Conservation (phyloP, 2,888 invertebrate genomes). For the Thumatha senex region DNA sequence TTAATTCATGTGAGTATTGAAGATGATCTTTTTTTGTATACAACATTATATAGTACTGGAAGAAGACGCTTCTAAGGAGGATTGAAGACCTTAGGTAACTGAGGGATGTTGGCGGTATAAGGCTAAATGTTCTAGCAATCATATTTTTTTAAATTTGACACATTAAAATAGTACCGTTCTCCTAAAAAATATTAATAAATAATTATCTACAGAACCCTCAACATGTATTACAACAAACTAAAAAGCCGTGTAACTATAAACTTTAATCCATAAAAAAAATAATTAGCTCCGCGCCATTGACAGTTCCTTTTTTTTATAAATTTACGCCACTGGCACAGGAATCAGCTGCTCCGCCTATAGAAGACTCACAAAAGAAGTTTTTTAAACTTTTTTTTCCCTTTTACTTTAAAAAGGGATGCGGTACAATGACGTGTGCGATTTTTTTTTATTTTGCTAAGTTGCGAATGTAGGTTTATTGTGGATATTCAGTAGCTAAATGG, state of each 20-base stretch:
- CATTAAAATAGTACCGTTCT: too few relatives aligned
- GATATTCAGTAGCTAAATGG: slow-evolving; percentile 10
- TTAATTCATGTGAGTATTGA: too few relatives aligned
- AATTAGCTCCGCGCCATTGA: slow-evolving; percentile 40
- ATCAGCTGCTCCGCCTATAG: slow-evolving; percentile 47
- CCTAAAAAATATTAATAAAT: background rate
- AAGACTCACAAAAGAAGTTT: slow-evolving; percentile 44
- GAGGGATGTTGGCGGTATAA: too few relatives aligned
- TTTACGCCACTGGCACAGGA: slow-evolving; percentile 39
- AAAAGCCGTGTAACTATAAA: slow-evolving; percentile 8
- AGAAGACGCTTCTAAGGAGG: too few relatives aligned
- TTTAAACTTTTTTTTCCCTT: slow-evolving; percentile 39
- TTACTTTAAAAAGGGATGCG: slow-evolving; percentile 47
- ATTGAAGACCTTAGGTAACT: too few relatives aligned
- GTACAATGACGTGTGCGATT: slow-evolving; percentile 30
- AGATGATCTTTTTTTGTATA: too few relatives aligned
- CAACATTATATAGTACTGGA: too few relatives aligned
- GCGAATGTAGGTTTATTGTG: slow-evolving; percentile 22
- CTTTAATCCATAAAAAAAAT: slow-evolving; percentile 25
- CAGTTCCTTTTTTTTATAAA: slow-evolving; percentile 47
- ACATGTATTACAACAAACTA: background rate
- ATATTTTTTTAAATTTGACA: too few relatives aligned
- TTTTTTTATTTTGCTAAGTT: slow-evolving; percentile 31
- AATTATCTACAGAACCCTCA: slow-evolving; percentile 18
- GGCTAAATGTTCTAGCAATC: too few relatives aligned